Percentiles rank a stretch among this genome's conserved stretches.
These are phyloP conservation scores for Geotrupes spiniger DNA, from an alignment of 2,888 invertebrate species.

Conservation along the genomic window DNA sequence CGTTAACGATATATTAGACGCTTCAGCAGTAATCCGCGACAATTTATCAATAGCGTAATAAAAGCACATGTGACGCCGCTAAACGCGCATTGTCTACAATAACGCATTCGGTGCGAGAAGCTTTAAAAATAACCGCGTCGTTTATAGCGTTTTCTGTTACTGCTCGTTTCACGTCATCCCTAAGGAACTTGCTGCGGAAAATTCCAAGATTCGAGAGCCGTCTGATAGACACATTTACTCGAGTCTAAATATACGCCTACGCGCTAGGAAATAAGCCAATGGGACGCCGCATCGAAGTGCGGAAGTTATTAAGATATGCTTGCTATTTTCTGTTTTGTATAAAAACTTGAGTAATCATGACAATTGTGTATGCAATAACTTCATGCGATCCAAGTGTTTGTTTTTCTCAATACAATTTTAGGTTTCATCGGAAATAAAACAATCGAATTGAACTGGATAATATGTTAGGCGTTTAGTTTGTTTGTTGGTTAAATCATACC, in stretches of 20 bases:
- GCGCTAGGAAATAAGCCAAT: too few relatives aligned
- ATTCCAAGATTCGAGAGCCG: background rate
- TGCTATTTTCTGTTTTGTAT: too few relatives aligned
- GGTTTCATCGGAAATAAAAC: too few relatives aligned
- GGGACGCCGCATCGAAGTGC: background rate
- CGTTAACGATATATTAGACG: conserved; percentile 3
- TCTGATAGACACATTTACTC: conserved; percentile 1
- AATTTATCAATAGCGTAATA: conserved; percentile 4
- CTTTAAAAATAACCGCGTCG: conserved; percentile 1
- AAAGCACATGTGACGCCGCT: background rate
- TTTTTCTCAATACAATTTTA: too few relatives aligned
- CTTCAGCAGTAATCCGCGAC: background rate
- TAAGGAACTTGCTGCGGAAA: background rate
- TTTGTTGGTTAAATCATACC: too few relatives aligned
- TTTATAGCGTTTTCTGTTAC: conserved; percentile 5
- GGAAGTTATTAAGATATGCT: too few relatives aligned
- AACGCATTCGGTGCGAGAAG: background rate
- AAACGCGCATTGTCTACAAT: background rate
- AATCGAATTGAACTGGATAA: too few relatives aligned
- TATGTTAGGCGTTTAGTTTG: too few relatives aligned
- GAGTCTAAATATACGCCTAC: background rate
- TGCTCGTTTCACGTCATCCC: conserved; percentile 5
- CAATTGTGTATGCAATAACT: too few relatives aligned
- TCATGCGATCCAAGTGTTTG: too few relatives aligned
- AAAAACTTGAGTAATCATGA: too few relatives aligned